A percentile compares a stretch with the other conserved stretches of the same genome.
Evolutionary conservation across 2,113 vertebrate genomes (phyloP).

Genomic region (Grallaria varia): DNA sequence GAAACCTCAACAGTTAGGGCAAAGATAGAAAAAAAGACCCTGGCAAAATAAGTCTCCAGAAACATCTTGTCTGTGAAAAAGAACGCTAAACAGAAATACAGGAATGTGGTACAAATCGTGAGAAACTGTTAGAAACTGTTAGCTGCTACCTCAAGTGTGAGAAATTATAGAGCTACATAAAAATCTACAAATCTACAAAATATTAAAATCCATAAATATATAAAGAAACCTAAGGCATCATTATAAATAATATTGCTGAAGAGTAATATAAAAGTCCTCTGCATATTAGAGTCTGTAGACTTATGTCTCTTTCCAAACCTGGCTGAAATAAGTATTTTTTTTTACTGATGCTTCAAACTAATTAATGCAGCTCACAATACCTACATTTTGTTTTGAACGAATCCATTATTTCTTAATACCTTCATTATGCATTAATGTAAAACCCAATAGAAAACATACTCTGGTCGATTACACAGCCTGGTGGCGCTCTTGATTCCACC

Average conservation of each 20-base stretch:
- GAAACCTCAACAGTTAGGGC: neutral
- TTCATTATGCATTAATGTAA: neutral
- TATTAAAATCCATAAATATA: too few relatives aligned
- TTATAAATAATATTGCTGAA: neutral
- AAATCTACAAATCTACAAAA: too few relatives aligned
- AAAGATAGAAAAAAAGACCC: neutral
- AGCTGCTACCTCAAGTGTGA: too few relatives aligned
- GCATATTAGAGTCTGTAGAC: neutral
- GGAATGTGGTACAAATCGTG: too few relatives aligned
- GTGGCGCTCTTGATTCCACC: slow-evolving; percentile 88
- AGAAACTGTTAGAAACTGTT: too few relatives aligned
- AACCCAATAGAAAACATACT: slow-evolving; percentile 77
- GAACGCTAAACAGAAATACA: too few relatives aligned
- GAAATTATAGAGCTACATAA: too few relatives aligned
- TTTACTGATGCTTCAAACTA: neutral
- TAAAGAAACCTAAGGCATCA: neutral
- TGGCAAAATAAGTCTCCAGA: neutral
- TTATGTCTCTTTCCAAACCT: neutral
- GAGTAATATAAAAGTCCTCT: neutral
- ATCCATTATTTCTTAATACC: neutral
- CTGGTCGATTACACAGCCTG: slow-evolving; percentile 91
- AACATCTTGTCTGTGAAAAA: neutral
- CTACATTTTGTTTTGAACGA: neutral
- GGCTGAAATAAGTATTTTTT: neutral
- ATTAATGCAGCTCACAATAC: neutral